A percentile compares a stretch with the other conserved stretches of the same genome.
phyloP scores from a whole-genome alignment of 2,797 vertebrate genomes.

The Phalanger gymnotis region DNA sequence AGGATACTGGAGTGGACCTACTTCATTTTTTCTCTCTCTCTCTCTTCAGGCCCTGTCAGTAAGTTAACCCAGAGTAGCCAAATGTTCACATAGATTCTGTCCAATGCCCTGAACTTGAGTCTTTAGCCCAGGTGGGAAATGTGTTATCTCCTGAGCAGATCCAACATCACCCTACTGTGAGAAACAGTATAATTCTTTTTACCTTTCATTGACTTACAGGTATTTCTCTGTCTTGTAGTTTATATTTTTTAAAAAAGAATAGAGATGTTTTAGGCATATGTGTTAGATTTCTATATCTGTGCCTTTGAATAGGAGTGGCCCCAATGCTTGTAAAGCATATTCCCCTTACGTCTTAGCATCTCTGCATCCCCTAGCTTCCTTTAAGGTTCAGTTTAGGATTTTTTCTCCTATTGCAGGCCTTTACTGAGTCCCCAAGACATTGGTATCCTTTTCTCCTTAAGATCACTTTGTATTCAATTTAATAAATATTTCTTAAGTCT shows the following conservation, averaged over 20 bases:
- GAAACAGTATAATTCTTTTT: background rate
- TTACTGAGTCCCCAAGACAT: background rate
- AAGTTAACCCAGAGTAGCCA: background rate
- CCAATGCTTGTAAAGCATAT: background rate
- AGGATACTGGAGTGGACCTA: background rate
- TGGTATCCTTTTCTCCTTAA: background rate
- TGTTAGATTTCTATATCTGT: background rate
- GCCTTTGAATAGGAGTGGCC: background rate
- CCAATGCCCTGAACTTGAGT: conserved; percentile 37
- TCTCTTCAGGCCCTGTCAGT: background rate
- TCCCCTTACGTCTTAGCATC: background rate
- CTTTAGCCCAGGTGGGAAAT: background rate
- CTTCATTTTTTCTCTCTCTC: background rate
- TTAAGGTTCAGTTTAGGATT: background rate
- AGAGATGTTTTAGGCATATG: background rate
- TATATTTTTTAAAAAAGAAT: background rate
- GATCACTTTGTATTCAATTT: background rate
- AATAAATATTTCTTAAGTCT: background rate
- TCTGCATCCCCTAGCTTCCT: background rate
- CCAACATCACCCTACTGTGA: background rate
- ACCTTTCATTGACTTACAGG: conserved; percentile 29
- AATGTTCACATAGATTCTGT: background rate
- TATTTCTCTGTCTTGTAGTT: conserved; percentile 5
- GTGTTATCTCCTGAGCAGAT: conserved; percentile 26
- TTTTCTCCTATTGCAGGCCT: background rate